These are phyloP conservation scores for Drosophila phalerata DNA, from an alignment of 2,888 invertebrate species.

Conservation along the genomic window DNA sequence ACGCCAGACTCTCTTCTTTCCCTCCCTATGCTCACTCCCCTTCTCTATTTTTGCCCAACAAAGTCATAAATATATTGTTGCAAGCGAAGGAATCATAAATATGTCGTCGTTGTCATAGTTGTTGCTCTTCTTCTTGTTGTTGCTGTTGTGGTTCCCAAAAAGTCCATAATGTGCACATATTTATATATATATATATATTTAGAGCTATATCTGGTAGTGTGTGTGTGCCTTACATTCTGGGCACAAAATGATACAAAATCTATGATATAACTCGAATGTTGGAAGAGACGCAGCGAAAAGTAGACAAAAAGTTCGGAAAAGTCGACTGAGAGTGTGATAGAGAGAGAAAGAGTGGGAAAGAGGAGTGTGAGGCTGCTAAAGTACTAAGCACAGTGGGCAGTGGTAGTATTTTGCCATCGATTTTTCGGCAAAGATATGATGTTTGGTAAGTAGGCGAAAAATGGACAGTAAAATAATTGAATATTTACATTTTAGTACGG, in stretches of 20 bases:
- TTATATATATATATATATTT: not conserved
- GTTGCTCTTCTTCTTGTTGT: conserved; percentile 5
- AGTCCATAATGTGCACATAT: conserved; percentile 58
- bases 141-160: conserved; percentile 32
- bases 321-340: not conserved
- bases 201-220: conserved; percentile 5
- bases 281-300: conserved; percentile 42
- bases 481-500: too few relatives aligned
- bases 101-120: conserved; percentile 64
- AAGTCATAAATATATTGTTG: conserved; percentile 60
- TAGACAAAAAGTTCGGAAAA: conserved; percentile 54
- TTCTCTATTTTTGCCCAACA: not conserved
- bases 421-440: too few relatives aligned
- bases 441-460: too few relatives aligned
- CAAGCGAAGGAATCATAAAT: conserved; percentile 71
- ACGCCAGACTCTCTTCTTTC: conserved; percentile 6
- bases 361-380: conserved; percentile 14
- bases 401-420: too few relatives aligned
- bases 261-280: conserved; percentile 65
- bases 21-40: not conserved
- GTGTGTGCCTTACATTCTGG: conserved; percentile 66
- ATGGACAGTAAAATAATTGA: too few relatives aligned
- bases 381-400: conserved; percentile 32
- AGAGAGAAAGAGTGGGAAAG: not conserved
- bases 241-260: conserved; percentile 78